Conservation (phyloP, 2,113 vertebrate genomes). For the Semicossyphus pulcher region DNA sequence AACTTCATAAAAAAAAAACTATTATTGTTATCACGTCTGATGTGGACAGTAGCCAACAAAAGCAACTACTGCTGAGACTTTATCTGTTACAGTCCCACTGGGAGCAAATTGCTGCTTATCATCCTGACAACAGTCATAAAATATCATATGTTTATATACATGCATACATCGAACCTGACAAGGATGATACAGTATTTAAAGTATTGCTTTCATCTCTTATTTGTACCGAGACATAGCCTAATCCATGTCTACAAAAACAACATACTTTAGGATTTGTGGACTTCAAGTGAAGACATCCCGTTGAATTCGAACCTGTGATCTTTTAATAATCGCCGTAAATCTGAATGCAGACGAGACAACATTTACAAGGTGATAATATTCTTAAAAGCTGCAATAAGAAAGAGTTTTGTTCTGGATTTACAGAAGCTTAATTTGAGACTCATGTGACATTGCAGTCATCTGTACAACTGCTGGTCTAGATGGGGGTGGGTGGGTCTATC, state of each 20-base stretch:
- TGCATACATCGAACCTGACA: not conserved
- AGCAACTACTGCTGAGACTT: not conserved
- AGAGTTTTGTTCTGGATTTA: not conserved
- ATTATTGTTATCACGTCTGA: conserved; percentile 3
- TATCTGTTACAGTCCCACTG: not conserved
- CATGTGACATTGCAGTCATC: conserved; percentile 1
- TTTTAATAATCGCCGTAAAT: not conserved
- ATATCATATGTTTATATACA: not conserved
- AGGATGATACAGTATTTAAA: not conserved
- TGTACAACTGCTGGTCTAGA: not conserved
- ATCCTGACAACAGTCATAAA: not conserved
- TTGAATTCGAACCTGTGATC: conserved; percentile 22
- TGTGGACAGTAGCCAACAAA: conserved; percentile 6
- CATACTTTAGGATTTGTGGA: conserved; percentile 16
- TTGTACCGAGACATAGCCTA: not conserved
- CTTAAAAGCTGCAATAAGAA: conserved; percentile 27
- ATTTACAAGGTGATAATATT: conserved; percentile 52
- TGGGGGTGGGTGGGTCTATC: not conserved
- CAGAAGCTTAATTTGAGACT: conserved; percentile 13
- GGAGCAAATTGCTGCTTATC: not conserved
- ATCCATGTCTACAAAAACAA: conserved; percentile 13
- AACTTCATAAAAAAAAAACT: conserved; percentile 1
- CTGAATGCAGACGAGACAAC: conserved; percentile 20
- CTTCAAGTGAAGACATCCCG: conserved; percentile 7
- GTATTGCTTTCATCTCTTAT: not conserved